Conservation (phyloP, 2,113 vertebrate genomes). For the Mobula birostris region DNA sequence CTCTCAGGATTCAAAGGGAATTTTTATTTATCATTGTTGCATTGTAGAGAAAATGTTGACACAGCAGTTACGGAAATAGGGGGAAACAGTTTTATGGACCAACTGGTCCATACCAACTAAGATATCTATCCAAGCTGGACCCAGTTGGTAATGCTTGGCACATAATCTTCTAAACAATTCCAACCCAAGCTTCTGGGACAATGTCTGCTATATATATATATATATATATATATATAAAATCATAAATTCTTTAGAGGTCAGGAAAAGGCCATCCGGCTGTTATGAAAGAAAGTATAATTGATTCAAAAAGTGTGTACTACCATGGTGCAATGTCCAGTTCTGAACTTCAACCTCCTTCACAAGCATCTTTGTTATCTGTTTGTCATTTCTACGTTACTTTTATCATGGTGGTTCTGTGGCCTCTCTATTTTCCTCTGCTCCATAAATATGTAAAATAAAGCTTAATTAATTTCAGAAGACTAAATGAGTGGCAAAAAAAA, state of each 20-base stretch:
- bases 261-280: no score
- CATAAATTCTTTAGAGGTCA: no score
- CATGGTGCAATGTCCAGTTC: background rate
- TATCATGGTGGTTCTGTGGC: background rate
- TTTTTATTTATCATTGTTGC: background rate
- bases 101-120: no score
- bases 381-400: background rate
- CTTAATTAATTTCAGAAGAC: background rate
- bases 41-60: background rate
- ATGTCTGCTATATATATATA: background rate
- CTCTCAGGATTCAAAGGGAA: background rate
- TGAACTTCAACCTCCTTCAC: background rate
- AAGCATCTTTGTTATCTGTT: background rate
- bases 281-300: background rate
- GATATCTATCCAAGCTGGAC: no score
- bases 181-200: background rate
- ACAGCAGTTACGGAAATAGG: no score
- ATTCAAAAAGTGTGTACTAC: background rate
- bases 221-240: background rate
- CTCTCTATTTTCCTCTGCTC: background rate
- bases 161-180: no score
- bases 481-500: background rate
- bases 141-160: no score
- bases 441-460: background rate
- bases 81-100: no score